Percentiles rank a stretch among this genome's conserved stretches.
Conservation (phyloP, 1,140 invertebrate species). For the Euschistus heros region DNA sequence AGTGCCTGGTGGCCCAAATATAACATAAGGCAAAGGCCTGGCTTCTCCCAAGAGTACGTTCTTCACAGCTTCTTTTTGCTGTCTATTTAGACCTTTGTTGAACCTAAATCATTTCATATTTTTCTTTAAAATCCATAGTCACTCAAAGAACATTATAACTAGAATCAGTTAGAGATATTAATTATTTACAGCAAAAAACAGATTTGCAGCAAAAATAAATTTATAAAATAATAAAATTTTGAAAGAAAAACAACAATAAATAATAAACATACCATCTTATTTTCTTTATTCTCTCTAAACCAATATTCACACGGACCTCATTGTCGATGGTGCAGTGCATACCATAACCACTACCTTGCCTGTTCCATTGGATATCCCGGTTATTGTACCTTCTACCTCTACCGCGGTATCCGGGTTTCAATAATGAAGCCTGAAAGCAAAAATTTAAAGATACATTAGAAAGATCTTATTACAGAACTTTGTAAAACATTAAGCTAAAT, state of each 20-base stretch:
- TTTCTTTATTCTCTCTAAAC: conserved; percentile 15
- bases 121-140: too few species aligned
- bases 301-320: neutral
- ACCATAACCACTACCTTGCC: conserved; percentile 16
- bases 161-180: too few species aligned
- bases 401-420: neutral
- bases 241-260: neutral
- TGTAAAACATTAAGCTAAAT: too few species aligned
- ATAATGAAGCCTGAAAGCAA: too few species aligned
- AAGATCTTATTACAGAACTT: too few species aligned
- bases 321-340: conserved; percentile 6
- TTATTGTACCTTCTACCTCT: neutral
- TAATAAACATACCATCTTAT: conserved; percentile 43
- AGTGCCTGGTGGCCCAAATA: conserved; percentile 89
- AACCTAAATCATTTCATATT: conserved; percentile 32
- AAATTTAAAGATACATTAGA: too few species aligned
- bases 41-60: conserved; percentile 65
- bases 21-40: conserved; percentile 71
- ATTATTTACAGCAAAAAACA: too few species aligned
- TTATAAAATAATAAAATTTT: too few species aligned
- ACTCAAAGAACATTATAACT: too few species aligned
- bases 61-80: conserved; percentile 65
- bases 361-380: conserved; percentile 16
- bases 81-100: conserved; percentile 59
- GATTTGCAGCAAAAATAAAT: too few species aligned